Percentiles rank a stretch among this genome's conserved stretches.
phyloP scores from a whole-genome alignment of 2,113 vertebrate species.

The Buteo buteo region DNA sequence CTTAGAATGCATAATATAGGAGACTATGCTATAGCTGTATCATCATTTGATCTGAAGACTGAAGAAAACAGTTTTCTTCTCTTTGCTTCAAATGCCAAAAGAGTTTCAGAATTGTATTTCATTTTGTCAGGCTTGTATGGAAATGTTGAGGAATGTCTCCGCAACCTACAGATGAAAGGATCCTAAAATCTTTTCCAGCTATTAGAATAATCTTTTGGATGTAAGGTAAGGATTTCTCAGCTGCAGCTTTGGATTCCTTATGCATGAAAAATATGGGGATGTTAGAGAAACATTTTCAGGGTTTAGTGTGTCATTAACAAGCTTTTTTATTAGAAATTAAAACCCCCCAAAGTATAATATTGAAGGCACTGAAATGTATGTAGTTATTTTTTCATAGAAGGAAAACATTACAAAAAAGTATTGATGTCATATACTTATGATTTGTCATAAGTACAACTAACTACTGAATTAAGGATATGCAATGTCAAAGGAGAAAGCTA shows the following conservation, averaged over 20 bases:
- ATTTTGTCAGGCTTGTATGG: not conserved
- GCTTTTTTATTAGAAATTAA: not conserved
- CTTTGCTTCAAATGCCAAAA: not conserved
- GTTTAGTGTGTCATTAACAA: not conserved
- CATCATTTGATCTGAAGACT: not conserved
- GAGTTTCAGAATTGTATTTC: not conserved
- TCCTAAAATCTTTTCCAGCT: not conserved
- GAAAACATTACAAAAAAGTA: not conserved
- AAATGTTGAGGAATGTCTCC: not conserved
- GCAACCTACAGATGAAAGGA: not conserved
- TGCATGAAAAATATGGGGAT: not conserved
- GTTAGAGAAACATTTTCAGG: not conserved
- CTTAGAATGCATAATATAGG: not conserved
- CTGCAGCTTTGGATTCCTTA: not conserved
- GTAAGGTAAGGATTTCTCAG: not conserved
- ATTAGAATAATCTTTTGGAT: not conserved
- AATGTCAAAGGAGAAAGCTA: not conserved
- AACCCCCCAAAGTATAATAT: not conserved
- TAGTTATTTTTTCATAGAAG: not conserved
- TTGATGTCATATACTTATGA: not conserved
- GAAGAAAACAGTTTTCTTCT: not conserved
- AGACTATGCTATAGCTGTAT: not conserved
- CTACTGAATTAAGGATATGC: not conserved
- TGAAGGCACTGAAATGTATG: not conserved
- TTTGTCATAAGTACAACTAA: not conserved